These are phyloP conservation scores for Drosophila atripex DNA, from an alignment of 2,888 invertebrate genomes.

Conservation along the genomic window DNA sequence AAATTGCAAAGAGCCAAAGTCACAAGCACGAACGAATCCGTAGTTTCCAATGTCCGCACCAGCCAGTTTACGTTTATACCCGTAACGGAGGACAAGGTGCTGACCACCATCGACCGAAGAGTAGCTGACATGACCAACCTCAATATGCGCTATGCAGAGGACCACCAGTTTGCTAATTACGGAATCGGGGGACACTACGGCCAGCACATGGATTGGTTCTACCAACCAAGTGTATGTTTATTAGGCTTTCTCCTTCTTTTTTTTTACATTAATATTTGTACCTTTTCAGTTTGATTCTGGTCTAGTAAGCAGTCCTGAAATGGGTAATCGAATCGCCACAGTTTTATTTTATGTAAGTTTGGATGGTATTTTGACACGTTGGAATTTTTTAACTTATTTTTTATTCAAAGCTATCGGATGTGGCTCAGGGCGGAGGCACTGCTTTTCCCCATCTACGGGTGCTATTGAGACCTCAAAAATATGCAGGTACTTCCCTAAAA, in stretches of 20 bases:
- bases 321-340: slow-evolving; percentile 82
- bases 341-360: slow-evolving; percentile 82
- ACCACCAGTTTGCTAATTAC: slow-evolving; percentile 78
- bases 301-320: not conserved
- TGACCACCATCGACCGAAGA: slow-evolving; percentile 84
- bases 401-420: slow-evolving; percentile 93
- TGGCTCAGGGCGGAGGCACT: slow-evolving; percentile 97
- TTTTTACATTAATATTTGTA: not conserved
- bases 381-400: not conserved
- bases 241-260: too few species aligned
- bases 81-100: slow-evolving; percentile 85
- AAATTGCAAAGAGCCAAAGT: slow-evolving; percentile 85
- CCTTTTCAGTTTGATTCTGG: slow-evolving; percentile 29
- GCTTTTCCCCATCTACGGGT: slow-evolving; percentile 95
- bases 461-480: slow-evolving; percentile 86
- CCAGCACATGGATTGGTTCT: slow-evolving; percentile 82
- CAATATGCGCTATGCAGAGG: slow-evolving; percentile 85
- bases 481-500: slow-evolving; percentile 47
- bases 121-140: slow-evolving; percentile 86
- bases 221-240: slow-evolving; percentile 42
- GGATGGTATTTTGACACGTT: not conserved
- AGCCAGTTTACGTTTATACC: slow-evolving; percentile 70
- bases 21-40: slow-evolving; percentile 90
- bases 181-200: slow-evolving; percentile 87
- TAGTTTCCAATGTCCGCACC: slow-evolving; percentile 61